Conservation (phyloP, 2,888 invertebrate genomes). For the Oxyteleia sp. region DNA sequence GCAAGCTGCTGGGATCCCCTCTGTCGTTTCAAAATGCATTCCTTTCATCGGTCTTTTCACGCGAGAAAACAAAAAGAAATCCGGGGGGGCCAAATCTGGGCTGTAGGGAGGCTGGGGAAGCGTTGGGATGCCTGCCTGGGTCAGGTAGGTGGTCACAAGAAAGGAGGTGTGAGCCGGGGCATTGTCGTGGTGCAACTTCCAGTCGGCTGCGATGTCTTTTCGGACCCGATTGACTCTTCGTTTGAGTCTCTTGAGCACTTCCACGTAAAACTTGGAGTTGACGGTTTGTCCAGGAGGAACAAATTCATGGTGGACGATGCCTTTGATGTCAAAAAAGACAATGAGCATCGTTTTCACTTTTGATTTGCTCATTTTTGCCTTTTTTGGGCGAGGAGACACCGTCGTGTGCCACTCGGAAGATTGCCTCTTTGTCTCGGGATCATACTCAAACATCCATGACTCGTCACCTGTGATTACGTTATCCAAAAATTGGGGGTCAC, state of each 20-base stretch:
- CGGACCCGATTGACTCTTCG: not conserved
- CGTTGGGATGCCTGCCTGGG: not conserved
- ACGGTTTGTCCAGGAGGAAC: slow-evolving; percentile 1
- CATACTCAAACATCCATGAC: slow-evolving; percentile 67
- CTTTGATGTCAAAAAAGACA: slow-evolving; percentile 62
- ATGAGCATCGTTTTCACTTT: slow-evolving; percentile 69
- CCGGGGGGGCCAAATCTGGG: not conserved
- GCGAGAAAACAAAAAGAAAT: not conserved
- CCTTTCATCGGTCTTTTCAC: not conserved
- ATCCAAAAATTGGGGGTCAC: slow-evolving; percentile 37
- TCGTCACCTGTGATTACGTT: slow-evolving; percentile 65
- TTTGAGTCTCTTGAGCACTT: slow-evolving; percentile 25
- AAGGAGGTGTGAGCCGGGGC: slow-evolving; percentile 61
- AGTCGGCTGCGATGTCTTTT: slow-evolving; percentile 59
- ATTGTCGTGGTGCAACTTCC: slow-evolving; percentile 58
- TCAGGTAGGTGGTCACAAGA: not conserved
- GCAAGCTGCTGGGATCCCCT: no score
- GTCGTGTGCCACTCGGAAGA: slow-evolving; percentile 59
- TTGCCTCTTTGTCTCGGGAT: slow-evolving; percentile 66
- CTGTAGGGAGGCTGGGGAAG: not conserved
- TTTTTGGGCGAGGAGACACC: slow-evolving; percentile 46
- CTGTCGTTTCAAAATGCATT: slow-evolving; percentile 67
- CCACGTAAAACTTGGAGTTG: slow-evolving; percentile 57
- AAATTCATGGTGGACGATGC: not conserved
- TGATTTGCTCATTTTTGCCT: slow-evolving; percentile 67